These are phyloP conservation scores for Cephus sareptanus DNA, from an alignment of 2,888 invertebrate genomes.

Conservation along the genomic window DNA sequence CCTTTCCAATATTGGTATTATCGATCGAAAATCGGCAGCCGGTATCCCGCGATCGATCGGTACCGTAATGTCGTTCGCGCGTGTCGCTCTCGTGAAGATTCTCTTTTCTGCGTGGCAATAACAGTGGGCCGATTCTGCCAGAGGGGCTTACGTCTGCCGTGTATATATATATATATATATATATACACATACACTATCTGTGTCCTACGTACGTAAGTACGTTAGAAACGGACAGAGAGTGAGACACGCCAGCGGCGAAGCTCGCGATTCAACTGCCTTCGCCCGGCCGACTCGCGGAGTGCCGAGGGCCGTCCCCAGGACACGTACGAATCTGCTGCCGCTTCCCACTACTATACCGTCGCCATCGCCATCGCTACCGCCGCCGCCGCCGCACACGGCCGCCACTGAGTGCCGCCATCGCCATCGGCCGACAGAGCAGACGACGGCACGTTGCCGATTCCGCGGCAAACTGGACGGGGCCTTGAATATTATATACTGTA, in stretches of 20 bases:
- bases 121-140: background rate
- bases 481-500: background rate
- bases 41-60: background rate
- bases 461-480: background rate
- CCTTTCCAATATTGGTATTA: background rate
- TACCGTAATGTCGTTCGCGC: background rate
- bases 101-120: background rate
- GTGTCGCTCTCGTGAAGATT: background rate
- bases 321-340: constrained; percentile 42
- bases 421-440: background rate
- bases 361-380: constrained; percentile 5
- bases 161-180: too few species aligned
- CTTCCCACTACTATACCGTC: constrained; percentile 36
- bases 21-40: background rate
- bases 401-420: background rate
- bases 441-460: background rate
- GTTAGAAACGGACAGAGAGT: background rate
- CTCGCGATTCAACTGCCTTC: constrained; percentile 8
- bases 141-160: background rate
- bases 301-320: constrained; percentile 39
- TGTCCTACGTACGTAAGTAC: background rate
- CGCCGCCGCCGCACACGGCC: background rate
- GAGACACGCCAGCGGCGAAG: constrained; percentile 10
- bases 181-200: background rate
- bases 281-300: constrained; percentile 37